Conservation (phyloP, 2,113 vertebrate genomes). For the Lophius piscatorius region DNA sequence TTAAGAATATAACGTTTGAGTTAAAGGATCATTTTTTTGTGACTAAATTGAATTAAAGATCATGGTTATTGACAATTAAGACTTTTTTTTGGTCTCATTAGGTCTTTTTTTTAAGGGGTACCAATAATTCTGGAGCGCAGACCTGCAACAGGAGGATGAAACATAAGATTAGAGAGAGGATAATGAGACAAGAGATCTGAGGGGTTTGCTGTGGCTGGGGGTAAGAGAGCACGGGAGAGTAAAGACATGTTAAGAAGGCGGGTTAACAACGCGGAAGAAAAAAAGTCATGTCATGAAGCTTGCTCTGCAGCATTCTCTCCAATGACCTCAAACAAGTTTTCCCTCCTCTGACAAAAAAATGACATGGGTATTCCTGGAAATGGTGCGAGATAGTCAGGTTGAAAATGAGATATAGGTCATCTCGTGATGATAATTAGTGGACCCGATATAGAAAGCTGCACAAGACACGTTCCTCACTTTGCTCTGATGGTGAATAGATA, state of each 20-base stretch:
- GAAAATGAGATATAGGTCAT: slow-evolving; percentile 40
- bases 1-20: too few relatives aligned
- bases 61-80: too few relatives aligned
- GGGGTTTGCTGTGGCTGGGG: background rate
- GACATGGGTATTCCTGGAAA: background rate
- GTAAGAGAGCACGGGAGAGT: background rate
- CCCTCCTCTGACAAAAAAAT: too few relatives aligned
- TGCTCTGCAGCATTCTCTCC: background rate
- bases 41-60: too few relatives aligned
- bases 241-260: background rate
- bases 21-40: too few relatives aligned
- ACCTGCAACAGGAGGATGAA: slow-evolving; percentile 19
- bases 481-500: background rate
- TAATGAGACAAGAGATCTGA: background rate
- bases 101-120: too few relatives aligned
- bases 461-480: slow-evolving; percentile 12
- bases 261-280: background rate
- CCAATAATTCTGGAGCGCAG: too few relatives aligned
- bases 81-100: too few relatives aligned
- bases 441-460: slow-evolving; percentile 38
- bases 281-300: slow-evolving; percentile 11
- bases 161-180: background rate
- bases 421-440: slow-evolving; percentile 46
- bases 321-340: background rate
- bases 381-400: background rate